phyloP scores from a whole-genome alignment of 2,113 vertebrate genomes.

The Phoenicopterus ruber region DNA sequence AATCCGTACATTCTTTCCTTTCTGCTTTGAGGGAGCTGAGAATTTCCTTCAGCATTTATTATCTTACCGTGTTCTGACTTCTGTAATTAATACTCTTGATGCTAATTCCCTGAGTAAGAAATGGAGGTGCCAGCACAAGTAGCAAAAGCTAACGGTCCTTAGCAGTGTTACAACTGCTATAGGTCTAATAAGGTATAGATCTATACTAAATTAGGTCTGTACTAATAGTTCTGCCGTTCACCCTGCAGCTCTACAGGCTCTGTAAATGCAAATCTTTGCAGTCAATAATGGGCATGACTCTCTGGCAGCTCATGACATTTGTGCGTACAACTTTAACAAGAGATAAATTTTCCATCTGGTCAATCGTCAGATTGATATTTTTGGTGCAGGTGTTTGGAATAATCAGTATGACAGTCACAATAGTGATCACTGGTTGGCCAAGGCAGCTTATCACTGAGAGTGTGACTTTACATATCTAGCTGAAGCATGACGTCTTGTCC shows the following conservation, averaged over 20 bases:
- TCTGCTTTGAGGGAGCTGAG: background rate
- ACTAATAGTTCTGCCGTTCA: constrained; percentile 5
- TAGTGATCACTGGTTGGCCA: accelerated
- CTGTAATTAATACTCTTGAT: constrained; percentile 57
- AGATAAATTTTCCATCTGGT: background rate
- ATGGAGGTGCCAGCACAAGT: background rate
- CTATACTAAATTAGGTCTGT: background rate
- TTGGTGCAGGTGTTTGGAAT: background rate
- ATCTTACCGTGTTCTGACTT: constrained; percentile 8
- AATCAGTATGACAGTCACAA: background rate
- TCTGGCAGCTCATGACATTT: background rate
- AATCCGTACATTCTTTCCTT: background rate
- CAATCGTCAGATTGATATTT: background rate
- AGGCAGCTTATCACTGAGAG: background rate
- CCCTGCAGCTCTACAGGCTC: background rate
- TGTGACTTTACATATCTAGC: background rate
- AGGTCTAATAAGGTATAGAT: background rate
- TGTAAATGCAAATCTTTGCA: background rate
- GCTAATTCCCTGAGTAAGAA: background rate
- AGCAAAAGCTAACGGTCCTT: constrained; percentile 9
- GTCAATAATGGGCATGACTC: background rate
- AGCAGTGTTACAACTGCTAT: background rate
- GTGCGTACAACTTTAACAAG: background rate
- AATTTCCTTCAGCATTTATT: background rate
- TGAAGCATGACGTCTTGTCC: background rate